Evolutionary conservation across 2,113 vertebrate genomes (phyloP).

Genomic region (Oxygymnocypris stewartii): DNA sequence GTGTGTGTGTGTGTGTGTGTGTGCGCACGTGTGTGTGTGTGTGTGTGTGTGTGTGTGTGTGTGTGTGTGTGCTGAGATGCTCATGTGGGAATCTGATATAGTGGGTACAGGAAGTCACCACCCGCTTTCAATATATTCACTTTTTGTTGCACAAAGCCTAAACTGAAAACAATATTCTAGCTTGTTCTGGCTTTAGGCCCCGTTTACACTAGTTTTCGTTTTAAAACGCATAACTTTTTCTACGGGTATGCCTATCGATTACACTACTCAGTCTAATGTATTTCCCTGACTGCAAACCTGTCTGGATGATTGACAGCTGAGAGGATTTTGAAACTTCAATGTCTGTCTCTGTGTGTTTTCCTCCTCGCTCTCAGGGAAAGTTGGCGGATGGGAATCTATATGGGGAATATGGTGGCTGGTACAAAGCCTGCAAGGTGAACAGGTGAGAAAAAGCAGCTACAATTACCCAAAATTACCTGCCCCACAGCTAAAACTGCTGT

Average conservation of each 20-base stretch:
- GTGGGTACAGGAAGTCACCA: background rate
- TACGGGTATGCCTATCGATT: too few species aligned
- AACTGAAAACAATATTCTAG: background rate
- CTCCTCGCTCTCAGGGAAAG: conserved; percentile 66
- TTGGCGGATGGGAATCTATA: conserved; percentile 76
- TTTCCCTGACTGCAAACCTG: background rate
- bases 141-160: background rate
- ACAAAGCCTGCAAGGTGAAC: conserved; percentile 86
- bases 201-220: too few species aligned
- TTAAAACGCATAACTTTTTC: too few species aligned
- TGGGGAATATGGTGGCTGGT: conserved; percentile 83
- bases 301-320: conserved; percentile 8
- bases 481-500: background rate
- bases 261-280: too few species aligned
- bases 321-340: background rate
- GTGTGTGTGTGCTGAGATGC: background rate
- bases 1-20: background rate
- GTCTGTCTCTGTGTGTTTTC: background rate
- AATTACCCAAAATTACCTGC: background rate
- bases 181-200: background rate
- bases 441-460: conserved; percentile 71
- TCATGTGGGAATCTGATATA: background rate
- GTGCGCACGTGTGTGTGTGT: background rate
- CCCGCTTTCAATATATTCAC: background rate
- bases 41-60: background rate